Base-by-base conservation (phyloP, 2,113 vertebrate species). In the Ursus arctos region DNA sequence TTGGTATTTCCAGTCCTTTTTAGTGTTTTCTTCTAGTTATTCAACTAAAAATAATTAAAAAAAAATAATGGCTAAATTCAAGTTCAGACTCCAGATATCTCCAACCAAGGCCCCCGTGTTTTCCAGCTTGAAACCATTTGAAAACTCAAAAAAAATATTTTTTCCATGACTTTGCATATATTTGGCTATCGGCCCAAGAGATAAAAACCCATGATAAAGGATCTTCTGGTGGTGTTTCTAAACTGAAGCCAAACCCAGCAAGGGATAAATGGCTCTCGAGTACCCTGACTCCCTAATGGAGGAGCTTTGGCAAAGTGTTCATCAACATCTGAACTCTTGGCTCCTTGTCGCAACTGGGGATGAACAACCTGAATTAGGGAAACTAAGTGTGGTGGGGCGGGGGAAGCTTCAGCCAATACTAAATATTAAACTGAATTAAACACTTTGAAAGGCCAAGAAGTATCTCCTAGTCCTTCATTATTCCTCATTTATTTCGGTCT, bases 241-340 rank as follows among this genome's bases (percentile, higher is more conserved):
- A 85, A 91, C 61, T 89, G 94, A 84, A 83, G 96, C 97, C 98
- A 98, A 96, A 93, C 88, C 91, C 96, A 96, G 94, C 92, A 88
- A 82, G 95, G 82, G 74, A 83, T 57, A 72, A 97, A 91, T 40
- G 61, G 55, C 82, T 96, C 93, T 86, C 79, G 43, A 94, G 93
- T 91, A 94, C 91, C 88, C 91, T 12, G 16, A 89, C 83, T 95
- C 93, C 86, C 53, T 90, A 83, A 93, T 16, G 4, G 89, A 96
- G 90, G 74, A 88, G 51, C 72, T 96, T 95, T 97, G 95, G 95
- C 95, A 95, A 96, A 83, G 55, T 93, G 92, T 81, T 36, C 51
- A 91, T 87, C 89, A 71, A 83, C 97, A 93, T 95, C 76, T 97
- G 93, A 98, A 97, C 95, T 91, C 88, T 72, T 96, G 93, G 96